phyloP scores from a whole-genome alignment of 2,797 vertebrate species.

The Phoebastria nigripes region DNA sequence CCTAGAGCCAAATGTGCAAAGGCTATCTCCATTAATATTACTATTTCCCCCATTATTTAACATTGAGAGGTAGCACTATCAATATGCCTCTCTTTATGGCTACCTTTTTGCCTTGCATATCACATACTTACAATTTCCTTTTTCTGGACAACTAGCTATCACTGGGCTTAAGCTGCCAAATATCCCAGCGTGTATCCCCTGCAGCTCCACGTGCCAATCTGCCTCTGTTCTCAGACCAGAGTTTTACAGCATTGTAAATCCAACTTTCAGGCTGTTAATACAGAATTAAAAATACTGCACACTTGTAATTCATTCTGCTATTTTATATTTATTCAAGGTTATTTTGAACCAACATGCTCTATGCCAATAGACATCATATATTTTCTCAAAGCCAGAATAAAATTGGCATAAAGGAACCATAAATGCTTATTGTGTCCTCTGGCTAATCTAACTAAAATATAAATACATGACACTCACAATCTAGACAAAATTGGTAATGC shows the following conservation, averaged over 20 bases:
- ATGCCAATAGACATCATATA: background rate
- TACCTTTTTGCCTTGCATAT: background rate
- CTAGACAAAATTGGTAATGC: background rate
- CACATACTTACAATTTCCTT: background rate
- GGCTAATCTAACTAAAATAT: background rate
- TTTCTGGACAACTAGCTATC: background rate
- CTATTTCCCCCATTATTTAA: background rate
- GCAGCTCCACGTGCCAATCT: background rate
- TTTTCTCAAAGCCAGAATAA: background rate
- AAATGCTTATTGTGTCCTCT: background rate
- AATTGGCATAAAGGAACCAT: background rate
- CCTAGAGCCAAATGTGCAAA: background rate
- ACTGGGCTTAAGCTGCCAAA: background rate
- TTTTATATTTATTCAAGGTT: background rate
- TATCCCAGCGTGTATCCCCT: accelerated
- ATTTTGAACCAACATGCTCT: background rate
- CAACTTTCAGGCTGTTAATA: background rate
- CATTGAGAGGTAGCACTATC: background rate
- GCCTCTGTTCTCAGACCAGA: background rate
- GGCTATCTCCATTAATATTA: background rate
- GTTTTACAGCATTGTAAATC: background rate
- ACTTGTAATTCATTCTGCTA: background rate
- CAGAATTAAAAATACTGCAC: background rate
- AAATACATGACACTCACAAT: background rate
- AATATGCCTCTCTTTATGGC: background rate